Conservation (phyloP, 2,113 vertebrate genomes). For the Pelmatolapia mariae region DNA sequence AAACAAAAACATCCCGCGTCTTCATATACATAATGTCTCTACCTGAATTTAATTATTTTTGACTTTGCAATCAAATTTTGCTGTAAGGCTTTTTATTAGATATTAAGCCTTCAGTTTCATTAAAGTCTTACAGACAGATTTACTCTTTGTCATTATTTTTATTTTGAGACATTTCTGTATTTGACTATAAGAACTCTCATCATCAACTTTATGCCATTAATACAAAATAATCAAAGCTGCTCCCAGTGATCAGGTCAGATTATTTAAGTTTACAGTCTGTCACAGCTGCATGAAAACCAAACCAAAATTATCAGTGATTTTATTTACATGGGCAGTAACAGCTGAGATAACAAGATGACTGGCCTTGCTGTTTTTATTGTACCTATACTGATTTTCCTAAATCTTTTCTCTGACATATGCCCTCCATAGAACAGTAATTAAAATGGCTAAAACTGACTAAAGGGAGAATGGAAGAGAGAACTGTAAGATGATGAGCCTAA, state of each 20-base stretch:
- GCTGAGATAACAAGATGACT: too few relatives aligned
- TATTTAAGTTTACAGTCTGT: neutral
- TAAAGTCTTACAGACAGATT: neutral
- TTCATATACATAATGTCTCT: neutral
- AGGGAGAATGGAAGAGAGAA: too few relatives aligned
- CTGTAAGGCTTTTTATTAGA: neutral
- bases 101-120: neutral
- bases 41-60: neutral
- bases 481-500: too few relatives aligned
- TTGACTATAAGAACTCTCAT: neutral
- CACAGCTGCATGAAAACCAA: neutral
- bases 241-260: neutral
- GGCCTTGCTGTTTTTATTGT: too few relatives aligned
- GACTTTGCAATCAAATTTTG: neutral
- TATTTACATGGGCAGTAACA: too few relatives aligned
- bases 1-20: neutral
- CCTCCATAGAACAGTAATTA: too few relatives aligned
- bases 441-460: too few relatives aligned
- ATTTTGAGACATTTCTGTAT: neutral
- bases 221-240: neutral
- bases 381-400: too few relatives aligned
- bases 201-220: neutral
- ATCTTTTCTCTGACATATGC: too few relatives aligned
- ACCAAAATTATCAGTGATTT: neutral
- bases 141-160: neutral